Conservation (phyloP, 2,113 vertebrate species). For the Perca schrenkii region DNA sequence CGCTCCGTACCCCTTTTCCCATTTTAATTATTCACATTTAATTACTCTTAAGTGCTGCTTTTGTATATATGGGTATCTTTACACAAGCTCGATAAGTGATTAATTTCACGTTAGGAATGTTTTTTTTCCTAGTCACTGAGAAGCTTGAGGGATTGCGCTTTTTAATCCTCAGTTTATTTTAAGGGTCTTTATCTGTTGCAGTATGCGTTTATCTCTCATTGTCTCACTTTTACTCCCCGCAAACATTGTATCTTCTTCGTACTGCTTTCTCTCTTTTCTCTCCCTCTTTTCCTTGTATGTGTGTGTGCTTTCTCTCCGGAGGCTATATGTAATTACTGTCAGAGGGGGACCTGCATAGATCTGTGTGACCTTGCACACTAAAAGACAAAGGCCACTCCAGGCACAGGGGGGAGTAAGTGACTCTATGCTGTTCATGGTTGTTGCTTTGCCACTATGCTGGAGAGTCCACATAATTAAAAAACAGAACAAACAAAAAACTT, state of each 20-base stretch:
- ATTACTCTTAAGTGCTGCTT: constrained; percentile 67
- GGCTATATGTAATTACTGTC: constrained; percentile 83
- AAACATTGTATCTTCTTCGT: constrained; percentile 30
- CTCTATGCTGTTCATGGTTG: constrained; percentile 33
- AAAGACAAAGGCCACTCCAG: constrained; percentile 70
- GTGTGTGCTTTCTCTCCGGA: constrained; percentile 65
- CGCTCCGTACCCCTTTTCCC: constrained; percentile 41
- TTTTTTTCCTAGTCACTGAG: constrained; percentile 63
- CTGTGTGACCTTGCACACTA: constrained; percentile 76
- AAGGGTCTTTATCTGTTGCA: constrained; percentile 62
- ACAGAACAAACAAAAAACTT: constrained; percentile 10
- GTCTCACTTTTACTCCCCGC: constrained; percentile 44
- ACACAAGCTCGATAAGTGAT: constrained; percentile 61
- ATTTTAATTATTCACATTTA: constrained; percentile 79
- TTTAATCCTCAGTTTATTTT: constrained; percentile 70
- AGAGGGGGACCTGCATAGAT: constrained; percentile 74
- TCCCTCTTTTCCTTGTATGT: constrained; percentile 45
- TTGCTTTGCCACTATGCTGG: constrained; percentile 23
- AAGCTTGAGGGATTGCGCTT: constrained; percentile 65
- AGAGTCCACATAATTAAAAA: constrained; percentile 37
- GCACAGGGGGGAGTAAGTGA: constrained; percentile 43
- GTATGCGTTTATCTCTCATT: constrained; percentile 64
- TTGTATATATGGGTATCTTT: constrained; percentile 61
- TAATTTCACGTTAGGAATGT: constrained; percentile 61
- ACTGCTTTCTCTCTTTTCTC: constrained; percentile 20